Conservation (phyloP, 2,888 invertebrate species). For the Lasioglossum marginatum region DNA sequence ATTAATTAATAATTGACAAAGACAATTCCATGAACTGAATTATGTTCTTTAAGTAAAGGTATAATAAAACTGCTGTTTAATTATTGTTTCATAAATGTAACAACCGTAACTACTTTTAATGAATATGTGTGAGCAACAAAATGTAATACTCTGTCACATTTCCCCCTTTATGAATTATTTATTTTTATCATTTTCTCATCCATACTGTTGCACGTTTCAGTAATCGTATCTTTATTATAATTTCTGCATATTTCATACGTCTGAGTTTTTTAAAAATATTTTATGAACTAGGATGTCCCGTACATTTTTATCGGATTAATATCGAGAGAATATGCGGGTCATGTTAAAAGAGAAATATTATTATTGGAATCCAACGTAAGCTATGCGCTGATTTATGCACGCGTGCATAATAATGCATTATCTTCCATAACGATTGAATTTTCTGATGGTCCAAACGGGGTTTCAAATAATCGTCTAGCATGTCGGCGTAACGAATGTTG, state of each 20-base stretch:
- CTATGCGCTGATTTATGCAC: neutral
- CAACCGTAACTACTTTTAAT: too few species aligned
- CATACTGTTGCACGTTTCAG: neutral
- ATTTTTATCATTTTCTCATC: neutral
- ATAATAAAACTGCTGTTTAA: neutral
- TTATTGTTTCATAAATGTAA: neutral
- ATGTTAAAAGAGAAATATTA: neutral
- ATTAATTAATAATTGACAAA: too few species aligned
- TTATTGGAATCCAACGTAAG: neutral
- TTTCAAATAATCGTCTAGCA: neutral
- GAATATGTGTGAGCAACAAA: neutral
- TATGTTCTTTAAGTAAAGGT: neutral
- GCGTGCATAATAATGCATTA: neutral
- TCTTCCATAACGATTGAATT: neutral
- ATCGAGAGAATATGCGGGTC: neutral
- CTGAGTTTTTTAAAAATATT: neutral
- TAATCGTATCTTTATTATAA: neutral
- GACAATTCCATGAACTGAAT: neutral
- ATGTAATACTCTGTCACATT: neutral
- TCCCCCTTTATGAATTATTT: neutral
- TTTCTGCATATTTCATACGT: neutral
- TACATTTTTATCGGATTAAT: neutral
- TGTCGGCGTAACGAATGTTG: neutral
- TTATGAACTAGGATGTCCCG: neutral
- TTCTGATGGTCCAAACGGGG: neutral